Evolutionary conservation across 2,797 vertebrate species (phyloP), one percentile per base, ranked within the genome.

Genomic region (Aotus griseimembra): DNA sequence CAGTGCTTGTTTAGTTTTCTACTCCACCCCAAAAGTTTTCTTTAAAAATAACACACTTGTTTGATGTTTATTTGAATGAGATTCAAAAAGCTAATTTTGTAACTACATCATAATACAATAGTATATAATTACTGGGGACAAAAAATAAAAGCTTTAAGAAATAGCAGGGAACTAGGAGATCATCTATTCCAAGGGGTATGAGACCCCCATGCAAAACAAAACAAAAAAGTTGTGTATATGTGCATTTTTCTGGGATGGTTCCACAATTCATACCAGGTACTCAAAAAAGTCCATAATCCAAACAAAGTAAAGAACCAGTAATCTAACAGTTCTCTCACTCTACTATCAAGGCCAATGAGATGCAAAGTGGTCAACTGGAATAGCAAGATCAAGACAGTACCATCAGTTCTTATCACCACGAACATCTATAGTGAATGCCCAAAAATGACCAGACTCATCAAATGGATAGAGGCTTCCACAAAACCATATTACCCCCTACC

Each of bases 121-220:
- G 28, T 85, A 92, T 36, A 44, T 82, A 97, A 97, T 94, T 97
- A 96, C 55, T 82, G 57, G 57, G 77, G n/a, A 55, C 39, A 90
- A 93, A 97, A 67, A 97, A 94, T 70, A 92, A 93, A 95, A 89
- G 41, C 70, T 89, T 77, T 85, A 96, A 96, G 81, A 83, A 90
- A 87, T 30, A 13, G 39, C 52, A 96, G 36, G 24, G 24, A 94
- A 72, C 12, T 46, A n/a, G 19, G 50, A 73, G 33, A 94, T 89
- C 73, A 86, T 79, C 46, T 85, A 30, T 84, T 88, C 52, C 39
- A 90, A 48, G 52, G 10, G 1, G 1, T 75, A 76, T 76, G 2
- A 39, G 33, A 94, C 24, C 36, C 72, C 82, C 46, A 82, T 41
- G 26, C 20, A 89, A 96, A 94, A 86, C 13, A 94, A 96, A 95